A percentile compares a stretch with the other conserved stretches of the same genome.
phyloP scores from a whole-genome alignment of 2,888 invertebrate species.

The Eupithecia dodoneata region DNA sequence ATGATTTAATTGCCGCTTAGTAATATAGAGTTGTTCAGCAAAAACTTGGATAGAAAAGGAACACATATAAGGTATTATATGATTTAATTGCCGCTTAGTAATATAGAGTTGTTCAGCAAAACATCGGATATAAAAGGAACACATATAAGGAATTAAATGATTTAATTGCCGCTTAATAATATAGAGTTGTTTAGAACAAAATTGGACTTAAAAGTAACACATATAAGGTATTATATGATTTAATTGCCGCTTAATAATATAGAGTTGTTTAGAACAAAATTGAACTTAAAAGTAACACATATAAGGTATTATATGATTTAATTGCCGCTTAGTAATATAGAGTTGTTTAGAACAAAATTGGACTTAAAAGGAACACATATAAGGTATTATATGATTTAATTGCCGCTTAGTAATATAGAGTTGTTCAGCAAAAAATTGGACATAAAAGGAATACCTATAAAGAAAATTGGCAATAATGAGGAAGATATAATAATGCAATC shows the following conservation, averaged over 20 bases:
- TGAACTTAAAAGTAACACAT: not conserved
- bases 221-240: not conserved
- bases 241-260: not conserved
- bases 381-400: not conserved
- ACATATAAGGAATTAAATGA: not conserved
- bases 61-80: too few species aligned
- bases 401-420: not conserved
- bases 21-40: too few species aligned
- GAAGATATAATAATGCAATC: not conserved
- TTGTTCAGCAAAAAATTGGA: not conserved
- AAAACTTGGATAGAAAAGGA: too few species aligned
- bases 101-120: not conserved
- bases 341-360: too few species aligned
- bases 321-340: too few species aligned
- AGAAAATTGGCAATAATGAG: not conserved
- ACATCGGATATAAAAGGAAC: not conserved
- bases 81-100: not conserved
- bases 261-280: not conserved
- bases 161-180: too few species aligned
- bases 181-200: too few species aligned
- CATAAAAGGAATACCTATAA: not conserved
- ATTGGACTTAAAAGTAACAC: too few species aligned
- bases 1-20: too few species aligned
- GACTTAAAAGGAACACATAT: too few species aligned
- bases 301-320: not conserved